phyloP scores from a whole-genome alignment of 2,113 vertebrate genomes.

The Hydrochoerus hydrochaeris region DNA sequence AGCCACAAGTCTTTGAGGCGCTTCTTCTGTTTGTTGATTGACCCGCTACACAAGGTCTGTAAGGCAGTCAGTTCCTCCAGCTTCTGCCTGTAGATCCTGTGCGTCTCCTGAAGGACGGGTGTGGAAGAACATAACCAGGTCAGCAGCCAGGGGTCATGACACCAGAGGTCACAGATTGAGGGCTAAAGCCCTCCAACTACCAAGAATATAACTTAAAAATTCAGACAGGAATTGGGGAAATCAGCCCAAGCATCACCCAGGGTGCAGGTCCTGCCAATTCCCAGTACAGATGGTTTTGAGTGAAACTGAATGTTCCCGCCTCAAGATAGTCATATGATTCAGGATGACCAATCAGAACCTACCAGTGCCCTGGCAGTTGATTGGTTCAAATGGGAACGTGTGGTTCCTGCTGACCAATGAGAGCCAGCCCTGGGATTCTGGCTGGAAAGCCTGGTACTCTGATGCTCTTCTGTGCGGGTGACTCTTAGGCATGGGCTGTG shows the following conservation, averaged over 20 bases:
- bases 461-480: background rate
- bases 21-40: slow-evolving; percentile 94
- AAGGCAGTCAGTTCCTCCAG: slow-evolving; percentile 94
- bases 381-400: background rate
- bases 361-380: background rate
- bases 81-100: slow-evolving; percentile 96
- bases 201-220: background rate
- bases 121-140: background rate
- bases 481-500: background rate
- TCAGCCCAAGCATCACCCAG: background rate
- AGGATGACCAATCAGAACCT: background rate
- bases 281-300: background rate
- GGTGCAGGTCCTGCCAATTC: background rate
- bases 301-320: background rate
- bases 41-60: slow-evolving; percentile 91
- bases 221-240: background rate
- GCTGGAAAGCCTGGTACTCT: background rate
- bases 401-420: background rate
- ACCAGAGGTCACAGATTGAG: background rate
- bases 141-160: background rate
- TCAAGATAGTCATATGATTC: background rate
- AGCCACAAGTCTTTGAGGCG: slow-evolving; percentile 89
- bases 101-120: slow-evolving; percentile 89
- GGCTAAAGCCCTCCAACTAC: background rate
- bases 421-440: background rate